Evolutionary conservation across 2,797 vertebrate species (phyloP), one percentile per base, ranked within the genome.

Genomic region (Coccyzus lansbergi): DNA sequence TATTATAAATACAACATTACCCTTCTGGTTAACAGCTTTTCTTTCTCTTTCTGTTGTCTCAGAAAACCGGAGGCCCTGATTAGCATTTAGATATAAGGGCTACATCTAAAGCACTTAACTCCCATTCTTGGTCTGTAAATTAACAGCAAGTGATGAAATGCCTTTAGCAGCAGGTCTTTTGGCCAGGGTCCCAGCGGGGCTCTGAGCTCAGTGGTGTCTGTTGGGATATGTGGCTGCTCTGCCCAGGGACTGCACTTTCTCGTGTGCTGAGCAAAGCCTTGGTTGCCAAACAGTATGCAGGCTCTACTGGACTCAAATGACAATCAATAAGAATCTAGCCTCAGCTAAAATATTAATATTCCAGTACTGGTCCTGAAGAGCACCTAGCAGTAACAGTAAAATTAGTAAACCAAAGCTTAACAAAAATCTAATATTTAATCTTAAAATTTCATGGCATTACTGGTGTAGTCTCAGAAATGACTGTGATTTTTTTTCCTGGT

Each of bases 121-220:
- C 28, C 31, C 20, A 7, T 24, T 59, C 63, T 88, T 62, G 58
- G 9, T 4, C 25, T n/a, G 24, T 31, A 46, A 71, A 16, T 52
- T 29, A 18, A 28, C 26, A 64, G 56, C 2, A 62, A 58, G 51
- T 0, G 0, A 6, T 22, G 52, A 44, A 56, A 49, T 1, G 15
- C 15, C 14, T 63, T 51, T 25, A 83, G 64, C 60, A 83, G 75
- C 44, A 36, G 48, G 31, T 33, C 38, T 68, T 83, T 77, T 46
- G 49, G 60, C 26, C 71, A 59, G 64, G 53, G 67, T 86, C 3
- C 4, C 52, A 78, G 53, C 28, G 49, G 55, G 34, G n/a, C 36
- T 60, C 38, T 48, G n/a, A 0, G 2, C 46, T 38, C 56, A 21
- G 5, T 4, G 3, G 44, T 31, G 29, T 36, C 28, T 1, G 0